A percentile compares a stretch with the other conserved stretches of the same genome.
phyloP scores from a whole-genome alignment of 2,797 vertebrate species.

The Varecia variegata region DNA sequence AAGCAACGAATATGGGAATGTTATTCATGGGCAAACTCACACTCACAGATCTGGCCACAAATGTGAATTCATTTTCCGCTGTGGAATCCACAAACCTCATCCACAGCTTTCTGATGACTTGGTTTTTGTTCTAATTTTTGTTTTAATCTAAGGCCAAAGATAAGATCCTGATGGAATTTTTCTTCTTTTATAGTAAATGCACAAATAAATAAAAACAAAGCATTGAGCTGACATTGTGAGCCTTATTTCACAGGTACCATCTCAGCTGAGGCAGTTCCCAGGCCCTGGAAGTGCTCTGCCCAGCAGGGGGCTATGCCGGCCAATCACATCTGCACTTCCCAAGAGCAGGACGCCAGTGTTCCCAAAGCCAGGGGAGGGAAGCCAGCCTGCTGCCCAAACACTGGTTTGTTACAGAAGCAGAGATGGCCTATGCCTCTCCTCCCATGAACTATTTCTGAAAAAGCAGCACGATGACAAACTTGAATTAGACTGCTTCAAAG shows the following conservation, averaged over 20 bases:
- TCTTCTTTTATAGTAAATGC: neutral
- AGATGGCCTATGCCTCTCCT: neutral
- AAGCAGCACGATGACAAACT: neutral
- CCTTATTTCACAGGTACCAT: neutral
- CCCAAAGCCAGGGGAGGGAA: neutral
- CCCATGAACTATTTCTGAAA: neutral
- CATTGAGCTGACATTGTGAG: neutral
- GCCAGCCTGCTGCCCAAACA: neutral
- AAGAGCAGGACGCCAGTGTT: neutral
- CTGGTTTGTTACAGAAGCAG: neutral
- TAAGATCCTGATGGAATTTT: neutral
- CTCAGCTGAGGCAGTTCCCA: neutral
- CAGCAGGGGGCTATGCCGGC: neutral
- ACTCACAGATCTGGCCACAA: neutral
- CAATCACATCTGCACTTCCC: neutral
- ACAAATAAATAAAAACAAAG: neutral
- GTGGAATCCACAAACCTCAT: neutral
- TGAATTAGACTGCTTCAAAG: constrained; percentile 4
- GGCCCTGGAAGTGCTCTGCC: neutral
- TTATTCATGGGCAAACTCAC: neutral
- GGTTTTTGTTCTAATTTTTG: constrained; percentile 4
- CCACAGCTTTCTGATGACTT: neutral
- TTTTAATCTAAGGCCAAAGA: neutral
- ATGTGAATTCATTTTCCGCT: neutral
- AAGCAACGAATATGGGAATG: neutral